A percentile compares a stretch with the other conserved stretches of the same genome.
These are phyloP conservation scores for Agriopis leucophaearia DNA, from an alignment of 2,888 invertebrate species.

Conservation along the genomic window DNA sequence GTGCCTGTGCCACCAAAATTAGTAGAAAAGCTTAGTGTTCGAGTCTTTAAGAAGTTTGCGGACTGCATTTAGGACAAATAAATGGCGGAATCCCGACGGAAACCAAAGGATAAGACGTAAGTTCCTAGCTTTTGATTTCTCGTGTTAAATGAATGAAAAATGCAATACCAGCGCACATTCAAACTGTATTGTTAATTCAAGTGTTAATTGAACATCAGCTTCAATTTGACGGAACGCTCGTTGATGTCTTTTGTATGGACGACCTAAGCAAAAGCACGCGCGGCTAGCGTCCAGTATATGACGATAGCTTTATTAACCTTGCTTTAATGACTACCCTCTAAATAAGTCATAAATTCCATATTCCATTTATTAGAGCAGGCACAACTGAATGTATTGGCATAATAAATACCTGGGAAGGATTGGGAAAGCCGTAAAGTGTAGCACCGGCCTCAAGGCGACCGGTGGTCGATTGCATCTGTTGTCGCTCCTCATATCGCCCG, in stretches of 20 bases:
- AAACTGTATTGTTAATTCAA: background rate
- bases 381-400: slow-evolving; percentile 47
- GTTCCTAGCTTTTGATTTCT: too few relatives aligned
- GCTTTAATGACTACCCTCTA: slow-evolving; percentile 19
- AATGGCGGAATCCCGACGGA: too few relatives aligned
- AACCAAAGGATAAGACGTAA: too few relatives aligned
- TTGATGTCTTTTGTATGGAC: slow-evolving; percentile 42
- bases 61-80: too few relatives aligned
- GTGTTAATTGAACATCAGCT: slow-evolving; percentile 2
- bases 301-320: slow-evolving; percentile 12
- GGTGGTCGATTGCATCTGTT: slow-evolving; percentile 63
- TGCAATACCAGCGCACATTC: too few relatives aligned
- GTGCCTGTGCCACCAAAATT: too few relatives aligned
- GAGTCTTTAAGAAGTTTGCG: too few relatives aligned
- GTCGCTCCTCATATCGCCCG: slow-evolving; percentile 72
- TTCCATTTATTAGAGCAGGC: slow-evolving; percentile 39
- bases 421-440: slow-evolving; percentile 49
- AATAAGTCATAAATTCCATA: slow-evolving; percentile 31
- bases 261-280: background rate
- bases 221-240: slow-evolving; percentile 18
- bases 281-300: slow-evolving; percentile 6
- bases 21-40: too few relatives aligned
- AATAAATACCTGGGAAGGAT: slow-evolving; percentile 47
- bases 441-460: slow-evolving; percentile 56
- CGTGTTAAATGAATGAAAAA: too few relatives aligned